These are phyloP conservation scores for Chelonus formosanus DNA, from an alignment of 2,888 invertebrate genomes.

Conservation along the genomic window DNA sequence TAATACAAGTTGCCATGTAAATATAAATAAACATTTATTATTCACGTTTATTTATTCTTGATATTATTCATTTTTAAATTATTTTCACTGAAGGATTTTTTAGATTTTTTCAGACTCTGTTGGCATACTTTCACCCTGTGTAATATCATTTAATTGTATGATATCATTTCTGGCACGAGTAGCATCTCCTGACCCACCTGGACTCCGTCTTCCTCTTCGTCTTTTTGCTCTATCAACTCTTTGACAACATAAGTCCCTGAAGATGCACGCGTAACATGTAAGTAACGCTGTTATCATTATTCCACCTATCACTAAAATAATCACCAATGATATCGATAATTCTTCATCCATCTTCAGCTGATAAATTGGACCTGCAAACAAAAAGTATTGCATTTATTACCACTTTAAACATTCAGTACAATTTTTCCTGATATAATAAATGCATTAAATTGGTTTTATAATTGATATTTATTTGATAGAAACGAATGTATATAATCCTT, in stretches of 20 bases:
- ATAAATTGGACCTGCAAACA: conserved; percentile 26
- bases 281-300: conserved; percentile 71
- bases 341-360: conserved; percentile 66
- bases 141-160: conserved; percentile 72
- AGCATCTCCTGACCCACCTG: conserved; percentile 54
- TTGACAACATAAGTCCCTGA: conserved; percentile 72
- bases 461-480: too few species aligned
- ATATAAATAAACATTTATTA: too few species aligned
- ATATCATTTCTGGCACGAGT: conserved; percentile 64
- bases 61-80: too few species aligned
- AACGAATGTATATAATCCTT: too few species aligned
- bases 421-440: too few species aligned
- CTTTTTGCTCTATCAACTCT: conserved; percentile 61
- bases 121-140: conserved; percentile 70
- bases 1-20: too few species aligned
- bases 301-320: conserved; percentile 71
- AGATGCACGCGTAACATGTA: conserved; percentile 74
- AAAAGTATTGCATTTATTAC: background rate
- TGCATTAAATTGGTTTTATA: too few species aligned
- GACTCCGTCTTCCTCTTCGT: conserved; percentile 62
- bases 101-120: conserved; percentile 66
- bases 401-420: too few species aligned
- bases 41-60: too few species aligned
- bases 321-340: conserved; percentile 69
- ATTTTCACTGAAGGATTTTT: background rate